Conservation (phyloP, 1,140 invertebrate genomes). For the Trinorchestia longiramus region DNA sequence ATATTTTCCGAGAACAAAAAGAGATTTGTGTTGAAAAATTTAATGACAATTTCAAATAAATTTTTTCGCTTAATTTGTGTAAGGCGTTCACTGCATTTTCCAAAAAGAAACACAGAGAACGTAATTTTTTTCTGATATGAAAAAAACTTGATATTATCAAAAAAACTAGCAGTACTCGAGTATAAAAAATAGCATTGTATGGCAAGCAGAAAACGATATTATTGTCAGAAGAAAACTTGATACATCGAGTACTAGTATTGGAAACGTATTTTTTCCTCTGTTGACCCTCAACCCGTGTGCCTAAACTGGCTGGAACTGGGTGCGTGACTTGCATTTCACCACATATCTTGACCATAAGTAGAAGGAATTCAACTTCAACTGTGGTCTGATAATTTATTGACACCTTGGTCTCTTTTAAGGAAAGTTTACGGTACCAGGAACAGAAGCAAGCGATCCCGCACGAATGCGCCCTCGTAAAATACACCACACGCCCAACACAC, state of each 20-base stretch:
- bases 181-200: no score
- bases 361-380: background rate
- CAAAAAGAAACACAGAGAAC: background rate
- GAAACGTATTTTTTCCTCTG: background rate
- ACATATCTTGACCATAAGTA: background rate
- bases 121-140: background rate
- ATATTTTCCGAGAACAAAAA: background rate
- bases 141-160: background rate
- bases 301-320: background rate
- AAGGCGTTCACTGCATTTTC: background rate
- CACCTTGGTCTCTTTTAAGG: background rate
- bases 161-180: background rate
- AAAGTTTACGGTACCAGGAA: background rate
- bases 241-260: background rate
- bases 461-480: conserved; percentile 10
- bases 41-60: background rate
- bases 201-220: background rate
- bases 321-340: background rate
- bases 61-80: background rate
- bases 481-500: background rate
- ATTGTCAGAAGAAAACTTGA: background rate
- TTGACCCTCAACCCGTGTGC: background rate
- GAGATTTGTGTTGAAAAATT: background rate
- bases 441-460: background rate
- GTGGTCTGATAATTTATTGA: background rate